Evolutionary conservation across 2,797 vertebrate species (phyloP).

Genomic region (Miichthys miiuy): DNA sequence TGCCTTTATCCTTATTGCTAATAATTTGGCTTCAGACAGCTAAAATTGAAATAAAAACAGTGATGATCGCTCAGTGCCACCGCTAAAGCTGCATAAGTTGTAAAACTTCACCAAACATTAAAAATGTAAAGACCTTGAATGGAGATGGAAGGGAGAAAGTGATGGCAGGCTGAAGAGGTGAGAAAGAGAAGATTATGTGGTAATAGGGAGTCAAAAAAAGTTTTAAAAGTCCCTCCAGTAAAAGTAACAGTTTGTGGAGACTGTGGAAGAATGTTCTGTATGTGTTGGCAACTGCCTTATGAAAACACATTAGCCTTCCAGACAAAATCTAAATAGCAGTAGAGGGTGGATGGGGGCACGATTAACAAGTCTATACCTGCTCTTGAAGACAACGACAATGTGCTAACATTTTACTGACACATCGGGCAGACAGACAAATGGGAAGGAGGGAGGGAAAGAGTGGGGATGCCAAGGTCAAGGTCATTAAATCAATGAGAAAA

Average conservation of each 20-base stretch:
- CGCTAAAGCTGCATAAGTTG: constrained; percentile 3
- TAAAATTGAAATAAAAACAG: not conserved
- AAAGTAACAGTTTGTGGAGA: constrained; percentile 75
- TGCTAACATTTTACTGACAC: constrained; percentile 80
- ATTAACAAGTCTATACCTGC: constrained; percentile 80
- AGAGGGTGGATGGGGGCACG: constrained; percentile 46
- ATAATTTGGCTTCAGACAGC: too few species aligned
- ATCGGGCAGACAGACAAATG: constrained; percentile 74
- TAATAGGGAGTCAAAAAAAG: constrained; percentile 50
- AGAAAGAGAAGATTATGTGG: constrained; percentile 61
- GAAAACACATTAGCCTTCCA: constrained; percentile 68
- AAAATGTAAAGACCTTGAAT: constrained; percentile 65
- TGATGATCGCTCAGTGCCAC: not conserved
- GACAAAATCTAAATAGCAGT: constrained; percentile 76
- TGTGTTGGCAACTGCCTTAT: constrained; percentile 76
- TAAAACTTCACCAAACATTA: constrained; percentile 35
- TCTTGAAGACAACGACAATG: constrained; percentile 75
- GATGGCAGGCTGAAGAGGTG: constrained; percentile 69
- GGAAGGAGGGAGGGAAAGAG: constrained; percentile 41
- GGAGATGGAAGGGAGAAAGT: constrained; percentile 37
- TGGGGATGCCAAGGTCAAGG: constrained; percentile 71
- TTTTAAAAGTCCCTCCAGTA: constrained; percentile 74
- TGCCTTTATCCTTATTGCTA: too few species aligned
- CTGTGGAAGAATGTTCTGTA: constrained; percentile 60
- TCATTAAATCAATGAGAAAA: constrained; percentile 54